Evolutionary conservation across 2,113 vertebrate genomes (phyloP).

Genomic region (Lampris incognitus): DNA sequence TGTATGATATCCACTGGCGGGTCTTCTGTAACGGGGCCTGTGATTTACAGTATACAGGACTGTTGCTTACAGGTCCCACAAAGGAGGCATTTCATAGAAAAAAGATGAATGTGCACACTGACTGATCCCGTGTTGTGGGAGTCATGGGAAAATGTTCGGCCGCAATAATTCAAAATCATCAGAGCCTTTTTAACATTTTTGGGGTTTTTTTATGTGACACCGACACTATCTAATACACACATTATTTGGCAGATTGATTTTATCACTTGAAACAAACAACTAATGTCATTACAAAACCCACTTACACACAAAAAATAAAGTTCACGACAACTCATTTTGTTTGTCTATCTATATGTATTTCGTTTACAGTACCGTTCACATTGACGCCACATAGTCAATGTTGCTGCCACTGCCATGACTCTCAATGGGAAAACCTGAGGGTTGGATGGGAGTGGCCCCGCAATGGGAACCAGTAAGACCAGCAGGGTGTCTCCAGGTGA

Average conservation of each 20-base stretch:
- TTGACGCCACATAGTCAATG: not conserved
- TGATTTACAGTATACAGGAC: slow-evolving; percentile 40
- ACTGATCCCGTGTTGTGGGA: slow-evolving; percentile 14
- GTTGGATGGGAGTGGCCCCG: slow-evolving; percentile 9
- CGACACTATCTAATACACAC: slow-evolving; percentile 26
- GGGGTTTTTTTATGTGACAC: not conserved
- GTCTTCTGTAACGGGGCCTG: slow-evolving; percentile 27
- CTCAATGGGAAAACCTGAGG: not conserved
- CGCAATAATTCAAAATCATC: slow-evolving; percentile 45
- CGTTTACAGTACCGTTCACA: too few species aligned
- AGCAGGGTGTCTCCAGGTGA: not conserved
- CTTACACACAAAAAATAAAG: too few species aligned
- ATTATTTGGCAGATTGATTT: slow-evolving; percentile 45
- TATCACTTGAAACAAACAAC: not conserved
- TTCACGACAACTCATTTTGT: too few species aligned
- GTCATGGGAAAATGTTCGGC: slow-evolving; percentile 27
- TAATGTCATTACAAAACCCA: too few species aligned
- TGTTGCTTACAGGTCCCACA: slow-evolving; percentile 30
- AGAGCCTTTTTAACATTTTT: not conserved
- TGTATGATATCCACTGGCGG: slow-evolving; percentile 59
- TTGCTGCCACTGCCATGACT: not conserved
- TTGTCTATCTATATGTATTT: too few species aligned
- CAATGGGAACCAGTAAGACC: slow-evolving; percentile 23
- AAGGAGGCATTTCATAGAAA: slow-evolving; percentile 35
- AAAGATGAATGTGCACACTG: slow-evolving; percentile 29